These are phyloP conservation scores for Pangasianodon hypophthalmus DNA, from an alignment of 2,113 vertebrate species.

Conservation along the genomic window DNA sequence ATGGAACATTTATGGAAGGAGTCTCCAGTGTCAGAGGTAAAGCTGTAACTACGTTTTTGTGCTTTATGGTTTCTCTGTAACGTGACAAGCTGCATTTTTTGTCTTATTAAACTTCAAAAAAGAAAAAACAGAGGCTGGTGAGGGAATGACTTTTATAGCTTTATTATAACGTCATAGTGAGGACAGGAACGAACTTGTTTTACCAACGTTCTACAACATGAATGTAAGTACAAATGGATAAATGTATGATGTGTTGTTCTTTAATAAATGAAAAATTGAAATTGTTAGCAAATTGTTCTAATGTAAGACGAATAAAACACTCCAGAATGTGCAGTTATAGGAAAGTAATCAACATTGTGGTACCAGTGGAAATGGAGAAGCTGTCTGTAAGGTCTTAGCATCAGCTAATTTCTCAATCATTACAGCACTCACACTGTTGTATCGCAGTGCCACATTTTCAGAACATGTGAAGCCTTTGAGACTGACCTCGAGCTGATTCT, in stretches of 20 bases:
- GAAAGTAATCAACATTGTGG: background rate
- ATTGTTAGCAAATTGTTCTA: background rate
- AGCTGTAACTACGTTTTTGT: no score
- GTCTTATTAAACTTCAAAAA: background rate
- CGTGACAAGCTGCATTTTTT: no score
- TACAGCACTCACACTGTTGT: background rate
- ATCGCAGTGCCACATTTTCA: background rate
- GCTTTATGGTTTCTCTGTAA: no score
- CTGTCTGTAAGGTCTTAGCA: background rate
- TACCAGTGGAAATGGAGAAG: background rate
- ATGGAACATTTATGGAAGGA: no score
- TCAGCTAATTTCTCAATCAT: background rate
- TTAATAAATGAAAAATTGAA: background rate
- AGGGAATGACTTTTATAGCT: background rate
- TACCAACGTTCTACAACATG: no score
- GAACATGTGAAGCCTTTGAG: background rate
- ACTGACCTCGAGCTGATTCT: background rate
- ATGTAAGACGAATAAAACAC: background rate
- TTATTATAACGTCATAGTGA: background rate
- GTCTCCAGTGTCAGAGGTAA: no score
- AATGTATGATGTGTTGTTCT: background rate
- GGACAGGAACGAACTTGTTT: background rate
- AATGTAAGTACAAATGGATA: background rate
- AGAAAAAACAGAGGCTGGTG: background rate
- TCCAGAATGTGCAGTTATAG: background rate